Conservation (phyloP, 2,888 invertebrate genomes). For the Ochropleura leucogaster region DNA sequence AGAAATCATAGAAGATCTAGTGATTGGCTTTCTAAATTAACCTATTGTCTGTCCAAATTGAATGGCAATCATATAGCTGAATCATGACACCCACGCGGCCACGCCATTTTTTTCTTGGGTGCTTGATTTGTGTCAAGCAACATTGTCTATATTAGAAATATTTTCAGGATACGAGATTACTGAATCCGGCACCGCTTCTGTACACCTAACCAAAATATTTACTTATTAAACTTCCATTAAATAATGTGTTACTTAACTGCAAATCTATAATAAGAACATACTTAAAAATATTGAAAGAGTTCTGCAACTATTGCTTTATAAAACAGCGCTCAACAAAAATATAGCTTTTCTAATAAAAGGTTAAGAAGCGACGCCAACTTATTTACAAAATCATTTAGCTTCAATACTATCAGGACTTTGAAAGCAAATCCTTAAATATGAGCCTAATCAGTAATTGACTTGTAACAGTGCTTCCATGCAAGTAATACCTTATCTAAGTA, state of each 20-base stretch:
- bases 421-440: conserved; percentile 85
- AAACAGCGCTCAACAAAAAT: conserved; percentile 7
- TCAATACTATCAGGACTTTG: conserved; percentile 75
- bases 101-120: background rate
- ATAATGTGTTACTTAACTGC: conserved; percentile 14
- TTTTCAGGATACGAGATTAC: background rate
- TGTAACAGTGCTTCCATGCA: conserved; percentile 86
- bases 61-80: background rate
- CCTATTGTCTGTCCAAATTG: background rate
- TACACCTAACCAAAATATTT: conserved; percentile 19
- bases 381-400: conserved; percentile 78
- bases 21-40: background rate
- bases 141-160: background rate
- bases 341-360: conserved; percentile 28
- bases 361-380: conserved; percentile 74
- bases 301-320: background rate
- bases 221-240: conserved; percentile 1
- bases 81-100: background rate
- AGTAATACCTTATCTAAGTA: conserved; percentile 70
- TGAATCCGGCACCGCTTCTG: conserved; percentile 21
- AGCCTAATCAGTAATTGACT: conserved; percentile 90
- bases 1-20: background rate
- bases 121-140: background rate
- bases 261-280: conserved; percentile 15
- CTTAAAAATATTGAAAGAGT: background rate